Base-by-base conservation (phyloP, 2,888 invertebrate species). In the Dione vanillae region DNA sequence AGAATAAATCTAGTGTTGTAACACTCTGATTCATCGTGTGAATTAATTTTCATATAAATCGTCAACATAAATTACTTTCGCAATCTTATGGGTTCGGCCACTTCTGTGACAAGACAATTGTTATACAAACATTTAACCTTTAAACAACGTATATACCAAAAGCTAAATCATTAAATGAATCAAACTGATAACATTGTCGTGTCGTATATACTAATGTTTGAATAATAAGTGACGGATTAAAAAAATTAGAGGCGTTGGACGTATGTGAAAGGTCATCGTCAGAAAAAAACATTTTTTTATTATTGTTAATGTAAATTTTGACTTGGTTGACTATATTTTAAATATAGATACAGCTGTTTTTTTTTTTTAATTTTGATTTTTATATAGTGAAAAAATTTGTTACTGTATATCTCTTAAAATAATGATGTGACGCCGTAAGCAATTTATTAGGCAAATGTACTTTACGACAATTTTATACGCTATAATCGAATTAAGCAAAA, bases 401-500 rank as follows among this genome's bases (percentile, higher is more conserved):
- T 43, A 59, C 41, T n/a, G 14, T 35, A 35, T 35, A 52, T 52
- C 9, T n/a, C 35, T 7, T 52, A n/a, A 14, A 52, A 52, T 41
- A 10, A 59, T 61, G 16, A 61, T 35, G 0, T 45, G 37, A 49
- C 64, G 47, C 49, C 40, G 14, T 67, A 67, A 62, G 52, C 51
- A 68, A 19, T 62, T 27, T 52, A 54, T 20, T 45, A 69, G 41
- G 54, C 62, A 54, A 62, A 43, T 64, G 45, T 64, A 47, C 66
- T 66, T 64, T 69, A 64, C 54, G 37, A 69, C 54, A 52, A 37
- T 54, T 69, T 64, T 69, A 69, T 56, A 64, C 19, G 27, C 41
- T 64, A 27, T 27, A 69, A 64, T 64, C 56, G 54, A 40, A 51
- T 67, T 70, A 67, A 69, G 65, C 41, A 45, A 71, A 69, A 61